Conservation (phyloP, 35 echinoderm and acorn worm species). For the Apostichopus parvimensis region DNA sequence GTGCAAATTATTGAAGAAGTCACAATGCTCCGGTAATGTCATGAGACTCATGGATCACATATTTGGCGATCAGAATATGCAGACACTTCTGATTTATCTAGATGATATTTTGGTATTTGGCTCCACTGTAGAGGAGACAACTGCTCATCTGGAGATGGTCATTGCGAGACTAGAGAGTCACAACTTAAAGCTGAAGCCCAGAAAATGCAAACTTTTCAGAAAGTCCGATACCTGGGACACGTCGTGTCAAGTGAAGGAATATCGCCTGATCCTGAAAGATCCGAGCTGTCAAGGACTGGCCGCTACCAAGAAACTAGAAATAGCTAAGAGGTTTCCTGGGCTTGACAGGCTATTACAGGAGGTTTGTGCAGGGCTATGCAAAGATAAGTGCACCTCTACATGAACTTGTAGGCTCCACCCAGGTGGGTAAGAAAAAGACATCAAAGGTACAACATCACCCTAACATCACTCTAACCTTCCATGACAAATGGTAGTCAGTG, state of each 20-base stretch:
- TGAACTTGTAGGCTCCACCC: not conserved
- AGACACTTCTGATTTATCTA: not conserved
- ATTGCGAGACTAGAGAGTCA: not conserved
- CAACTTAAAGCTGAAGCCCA: constrained; percentile 14
- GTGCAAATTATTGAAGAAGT: not conserved
- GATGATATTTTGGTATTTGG: constrained; percentile 13
- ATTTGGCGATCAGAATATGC: constrained; percentile 19
- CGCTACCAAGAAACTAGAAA: not conserved
- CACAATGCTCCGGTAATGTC: not conserved
- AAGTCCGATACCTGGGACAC: not conserved
- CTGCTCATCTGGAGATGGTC: not conserved
- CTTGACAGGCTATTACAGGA: constrained; percentile 61
- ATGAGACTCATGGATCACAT: constrained; percentile 5
- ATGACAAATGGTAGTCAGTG: not conserved
- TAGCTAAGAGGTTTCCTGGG: constrained; percentile 58
- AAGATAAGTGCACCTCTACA: constrained; percentile 57
- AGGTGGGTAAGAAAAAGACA: not conserved
- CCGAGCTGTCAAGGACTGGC: not conserved
- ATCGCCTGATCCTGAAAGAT: not conserved
- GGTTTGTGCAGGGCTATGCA: constrained; percentile 53
- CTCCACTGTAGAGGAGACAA: not conserved
- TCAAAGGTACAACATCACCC: not conserved
- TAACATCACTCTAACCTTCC: not conserved
- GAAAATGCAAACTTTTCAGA: constrained; percentile 17
- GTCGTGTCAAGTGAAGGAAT: not conserved